Evolutionary conservation across 1,140 invertebrate genomes (phyloP).

Genomic region (Pinna nobilis): DNA sequence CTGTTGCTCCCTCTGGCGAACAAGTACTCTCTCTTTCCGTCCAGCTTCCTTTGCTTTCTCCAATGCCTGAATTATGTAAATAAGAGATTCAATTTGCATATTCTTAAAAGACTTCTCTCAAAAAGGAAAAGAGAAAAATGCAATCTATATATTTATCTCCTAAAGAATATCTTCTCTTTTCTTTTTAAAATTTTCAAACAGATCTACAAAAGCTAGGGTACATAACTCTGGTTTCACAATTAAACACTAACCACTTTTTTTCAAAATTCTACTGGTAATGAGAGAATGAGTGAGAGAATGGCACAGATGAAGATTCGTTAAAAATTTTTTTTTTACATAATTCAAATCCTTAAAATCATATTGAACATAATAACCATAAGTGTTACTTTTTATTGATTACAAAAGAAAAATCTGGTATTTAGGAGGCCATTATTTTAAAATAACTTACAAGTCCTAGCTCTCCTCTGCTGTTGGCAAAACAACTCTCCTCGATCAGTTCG

Average conservation of each 20-base stretch:
- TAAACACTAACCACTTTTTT: too few relatives aligned
- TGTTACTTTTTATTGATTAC: too few relatives aligned
- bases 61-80: slow-evolving; percentile 78
- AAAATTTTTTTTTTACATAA: background rate
- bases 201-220: too few relatives aligned
- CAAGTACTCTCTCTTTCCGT: slow-evolving; percentile 90
- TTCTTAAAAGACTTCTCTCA: background rate
- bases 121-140: background rate
- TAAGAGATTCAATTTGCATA: background rate
- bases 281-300: too few relatives aligned
- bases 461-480: slow-evolving; percentile 79
- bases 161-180: background rate
- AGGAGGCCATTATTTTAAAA: too few relatives aligned
- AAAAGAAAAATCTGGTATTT: too few relatives aligned
- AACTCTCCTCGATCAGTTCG: slow-evolving; percentile 89
- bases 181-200: background rate
- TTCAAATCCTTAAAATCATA: background rate
- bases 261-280: too few relatives aligned
- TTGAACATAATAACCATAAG: too few relatives aligned
- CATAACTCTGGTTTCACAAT: too few relatives aligned
- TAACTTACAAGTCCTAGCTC: slow-evolving; percentile 78
- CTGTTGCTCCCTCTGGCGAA: slow-evolving; percentile 91
- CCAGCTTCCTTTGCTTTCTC: slow-evolving; percentile 98
- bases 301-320: too few relatives aligned
- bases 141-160: background rate